These are phyloP conservation scores for Ameiurus melas DNA, from an alignment of 2,113 vertebrate genomes.

Conservation along the genomic window DNA sequence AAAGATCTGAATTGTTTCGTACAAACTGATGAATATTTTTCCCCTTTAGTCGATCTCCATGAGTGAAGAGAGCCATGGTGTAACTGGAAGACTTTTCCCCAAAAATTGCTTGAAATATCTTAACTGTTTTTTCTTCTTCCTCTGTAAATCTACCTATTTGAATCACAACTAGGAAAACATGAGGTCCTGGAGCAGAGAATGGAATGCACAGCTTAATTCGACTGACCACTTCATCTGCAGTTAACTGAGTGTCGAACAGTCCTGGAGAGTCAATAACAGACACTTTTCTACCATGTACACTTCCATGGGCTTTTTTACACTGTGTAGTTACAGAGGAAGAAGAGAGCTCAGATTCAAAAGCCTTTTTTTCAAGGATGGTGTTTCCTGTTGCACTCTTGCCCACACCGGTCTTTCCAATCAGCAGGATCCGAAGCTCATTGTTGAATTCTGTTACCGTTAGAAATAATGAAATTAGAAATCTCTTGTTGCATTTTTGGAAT, in stretches of 20 bases:
- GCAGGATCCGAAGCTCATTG: too few species aligned
- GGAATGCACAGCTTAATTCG: conserved; percentile 33
- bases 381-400: conserved; percentile 49
- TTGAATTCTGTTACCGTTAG: background rate
- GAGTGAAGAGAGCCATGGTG: conserved; percentile 51
- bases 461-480: background rate
- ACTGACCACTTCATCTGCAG: background rate
- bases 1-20: background rate
- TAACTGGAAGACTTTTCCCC: conserved; percentile 26
- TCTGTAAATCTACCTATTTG: conserved; percentile 48
- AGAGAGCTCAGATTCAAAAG: conserved; percentile 32
- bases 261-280: conserved; percentile 53
- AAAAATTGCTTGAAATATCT: conserved; percentile 41
- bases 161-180: conserved; percentile 50
- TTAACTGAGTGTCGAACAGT: conserved; percentile 37
- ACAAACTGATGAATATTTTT: conserved; percentile 40
- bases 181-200: conserved; percentile 50
- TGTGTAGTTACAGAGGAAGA: conserved; percentile 29
- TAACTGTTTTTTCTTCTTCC: conserved; percentile 42
- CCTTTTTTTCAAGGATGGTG: conserved; percentile 17
- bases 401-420: conserved; percentile 48
- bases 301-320: conserved; percentile 25
- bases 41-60: conserved; percentile 35
- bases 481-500: background rate
- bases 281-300: conserved; percentile 21